phyloP scores from a whole-genome alignment of 2,888 invertebrate species.

The Troides oblongomaculatus region DNA sequence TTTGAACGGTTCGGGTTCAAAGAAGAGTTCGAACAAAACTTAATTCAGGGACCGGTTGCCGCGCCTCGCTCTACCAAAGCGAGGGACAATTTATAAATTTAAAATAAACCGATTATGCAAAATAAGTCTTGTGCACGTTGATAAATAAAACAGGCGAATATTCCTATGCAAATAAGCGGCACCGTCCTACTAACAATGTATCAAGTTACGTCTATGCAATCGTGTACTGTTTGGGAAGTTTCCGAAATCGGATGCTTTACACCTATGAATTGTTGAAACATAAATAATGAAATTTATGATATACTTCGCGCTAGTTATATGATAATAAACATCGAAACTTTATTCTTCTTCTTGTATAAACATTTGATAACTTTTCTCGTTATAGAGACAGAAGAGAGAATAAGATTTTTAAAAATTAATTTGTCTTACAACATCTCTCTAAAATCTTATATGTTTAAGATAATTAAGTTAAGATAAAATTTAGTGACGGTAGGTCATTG shows the following conservation, averaged over 20 bases:
- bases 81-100: conserved; percentile 53
- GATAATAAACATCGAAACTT: not conserved
- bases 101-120: conserved; percentile 67
- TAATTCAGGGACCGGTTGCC: conserved; percentile 50
- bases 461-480: no score
- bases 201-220: not conserved
- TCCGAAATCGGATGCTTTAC: not conserved
- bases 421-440: no score
- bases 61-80: conserved; percentile 38
- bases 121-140: conserved; percentile 47
- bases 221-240: not conserved
- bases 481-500: no score
- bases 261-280: not conserved
- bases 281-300: not conserved
- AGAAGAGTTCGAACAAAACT: conserved; percentile 41
- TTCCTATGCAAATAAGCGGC: conserved; percentile 37
- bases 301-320: not conserved
- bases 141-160: conserved; percentile 43
- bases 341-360: not conserved
- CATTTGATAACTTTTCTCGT: not conserved
- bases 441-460: no score
- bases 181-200: conserved; percentile 31
- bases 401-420: no score
- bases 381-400: no score
- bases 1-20: conserved; percentile 26